These are phyloP conservation scores for Malachius bipustulatus DNA, from an alignment of 2,888 invertebrate species.

Conservation along the genomic window DNA sequence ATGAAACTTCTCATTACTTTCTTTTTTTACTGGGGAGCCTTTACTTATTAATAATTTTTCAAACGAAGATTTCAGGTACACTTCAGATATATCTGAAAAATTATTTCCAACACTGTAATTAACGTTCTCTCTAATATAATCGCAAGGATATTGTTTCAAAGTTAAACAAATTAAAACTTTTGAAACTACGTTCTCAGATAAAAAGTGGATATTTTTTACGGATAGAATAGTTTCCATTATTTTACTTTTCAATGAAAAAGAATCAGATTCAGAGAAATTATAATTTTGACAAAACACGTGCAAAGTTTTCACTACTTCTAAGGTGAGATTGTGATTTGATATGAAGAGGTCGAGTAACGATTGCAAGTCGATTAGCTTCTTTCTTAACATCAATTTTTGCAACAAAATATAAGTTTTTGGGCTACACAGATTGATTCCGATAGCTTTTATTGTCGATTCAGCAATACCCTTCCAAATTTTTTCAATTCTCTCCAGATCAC, in stretches of 20 bases:
- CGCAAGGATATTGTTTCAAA: conserved; percentile 27
- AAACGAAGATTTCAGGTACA: conserved; percentile 26
- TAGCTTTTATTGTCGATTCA: conserved; percentile 35
- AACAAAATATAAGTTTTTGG: conserved; percentile 25
- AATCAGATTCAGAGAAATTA: conserved; percentile 26
- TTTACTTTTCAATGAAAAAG: conserved; percentile 19
- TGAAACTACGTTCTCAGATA: conserved; percentile 17
- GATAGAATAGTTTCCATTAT: conserved; percentile 26
- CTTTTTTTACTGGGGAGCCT: too few relatives aligned
- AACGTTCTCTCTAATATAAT: conserved; percentile 6
- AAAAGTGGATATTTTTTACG: conserved; percentile 17
- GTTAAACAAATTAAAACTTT: conserved; percentile 25
- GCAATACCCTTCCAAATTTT: conserved; percentile 33
- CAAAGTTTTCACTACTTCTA: conserved; percentile 32
- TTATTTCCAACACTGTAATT: conserved; percentile 6
- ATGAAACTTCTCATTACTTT: too few relatives aligned
- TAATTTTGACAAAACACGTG: conserved; percentile 30
- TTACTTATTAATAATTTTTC: too few relatives aligned
- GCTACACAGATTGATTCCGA: background rate
- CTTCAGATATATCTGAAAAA: conserved; percentile 23
- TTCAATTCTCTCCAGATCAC: conserved; percentile 21
- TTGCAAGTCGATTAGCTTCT: conserved; percentile 27
- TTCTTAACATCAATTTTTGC: conserved; percentile 31
- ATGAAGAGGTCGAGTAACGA: conserved; percentile 34
- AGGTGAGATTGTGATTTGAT: conserved; percentile 27